A percentile compares a stretch with the other conserved stretches of the same genome.
phyloP scores from a whole-genome alignment of 2,113 vertebrate species.

The Psettodes erumei region DNA sequence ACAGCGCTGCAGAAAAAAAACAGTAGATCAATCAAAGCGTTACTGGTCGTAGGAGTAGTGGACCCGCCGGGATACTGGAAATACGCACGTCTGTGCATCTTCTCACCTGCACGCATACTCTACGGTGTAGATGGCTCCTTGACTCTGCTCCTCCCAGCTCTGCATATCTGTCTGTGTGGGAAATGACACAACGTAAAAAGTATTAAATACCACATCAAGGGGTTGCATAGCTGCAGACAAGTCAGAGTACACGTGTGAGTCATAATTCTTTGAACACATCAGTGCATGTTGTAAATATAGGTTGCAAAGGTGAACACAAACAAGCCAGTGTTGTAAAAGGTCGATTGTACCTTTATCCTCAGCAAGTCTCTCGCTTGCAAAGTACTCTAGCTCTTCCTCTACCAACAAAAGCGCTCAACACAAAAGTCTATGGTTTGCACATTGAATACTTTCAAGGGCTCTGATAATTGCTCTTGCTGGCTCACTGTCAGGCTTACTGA shows the following conservation, averaged over 20 bases:
- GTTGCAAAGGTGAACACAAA: not conserved
- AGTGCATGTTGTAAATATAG: not conserved
- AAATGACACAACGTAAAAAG: not conserved
- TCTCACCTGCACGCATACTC: constrained; percentile 97
- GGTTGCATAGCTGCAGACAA: no score
- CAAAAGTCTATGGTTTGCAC: not conserved
- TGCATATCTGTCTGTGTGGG: constrained; percentile 93
- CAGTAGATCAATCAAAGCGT: constrained; percentile 14
- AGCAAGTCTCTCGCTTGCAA: not conserved
- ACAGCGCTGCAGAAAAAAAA: constrained; percentile 86
- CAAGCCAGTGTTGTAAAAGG: not conserved
- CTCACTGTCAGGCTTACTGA: no score
- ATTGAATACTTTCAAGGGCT: no score
- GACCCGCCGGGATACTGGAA: not conserved
- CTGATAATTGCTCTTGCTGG: not conserved
- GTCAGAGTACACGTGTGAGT: not conserved
- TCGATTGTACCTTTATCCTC: not conserved
- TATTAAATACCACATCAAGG: not conserved
- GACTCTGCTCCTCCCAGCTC: constrained; percentile 97
- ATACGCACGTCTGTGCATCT: not conserved
- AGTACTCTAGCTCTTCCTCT: not conserved
- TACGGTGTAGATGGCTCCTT: constrained; percentile 95
- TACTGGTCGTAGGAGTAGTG: not conserved
- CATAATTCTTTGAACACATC: not conserved
- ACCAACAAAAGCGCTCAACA: not conserved